Conservation (phyloP, 92 coral and sea anemone species). For the Bergia puertoricense region DNA sequence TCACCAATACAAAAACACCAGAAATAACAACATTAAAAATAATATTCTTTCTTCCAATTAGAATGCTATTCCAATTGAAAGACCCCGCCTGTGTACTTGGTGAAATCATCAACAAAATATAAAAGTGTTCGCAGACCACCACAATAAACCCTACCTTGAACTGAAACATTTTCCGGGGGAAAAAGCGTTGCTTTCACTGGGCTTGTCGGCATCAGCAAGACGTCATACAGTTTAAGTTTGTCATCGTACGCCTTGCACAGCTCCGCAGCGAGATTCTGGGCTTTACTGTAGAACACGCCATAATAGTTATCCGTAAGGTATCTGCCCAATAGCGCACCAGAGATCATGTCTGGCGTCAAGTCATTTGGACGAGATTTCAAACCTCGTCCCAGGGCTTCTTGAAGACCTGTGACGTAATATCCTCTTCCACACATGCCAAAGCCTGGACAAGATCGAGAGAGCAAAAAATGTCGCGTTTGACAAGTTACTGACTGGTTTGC, state of each 20-base stretch:
- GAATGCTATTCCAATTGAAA: too few species aligned
- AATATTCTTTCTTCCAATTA: too few species aligned
- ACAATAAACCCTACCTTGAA: constrained; percentile 46
- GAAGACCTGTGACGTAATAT: constrained; percentile 54
- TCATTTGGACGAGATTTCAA: constrained; percentile 46
- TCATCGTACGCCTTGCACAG: constrained; percentile 57
- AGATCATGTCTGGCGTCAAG: constrained; percentile 31
- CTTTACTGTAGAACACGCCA: constrained; percentile 55
- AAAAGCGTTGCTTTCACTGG: constrained; percentile 60
- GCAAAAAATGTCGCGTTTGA: too few species aligned
- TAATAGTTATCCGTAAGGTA: constrained; percentile 52
- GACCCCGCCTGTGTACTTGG: too few species aligned
- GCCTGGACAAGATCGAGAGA: background rate
- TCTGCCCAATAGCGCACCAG: constrained; percentile 48
- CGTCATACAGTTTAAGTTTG: constrained; percentile 56
- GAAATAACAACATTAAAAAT: too few species aligned
- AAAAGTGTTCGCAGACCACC: background rate
- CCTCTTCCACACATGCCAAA: constrained; percentile 42
- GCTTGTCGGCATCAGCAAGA: constrained; percentile 62
- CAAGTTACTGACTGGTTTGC: too few species aligned
- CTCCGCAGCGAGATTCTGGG: constrained; percentile 55
- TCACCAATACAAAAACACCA: too few species aligned
- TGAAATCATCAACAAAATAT: too few species aligned
- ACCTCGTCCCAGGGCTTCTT: constrained; percentile 50
- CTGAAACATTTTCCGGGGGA: constrained; percentile 43